Base-by-base conservation (phyloP, 2,888 invertebrate species). In the Nomada goodeniana region DNA sequence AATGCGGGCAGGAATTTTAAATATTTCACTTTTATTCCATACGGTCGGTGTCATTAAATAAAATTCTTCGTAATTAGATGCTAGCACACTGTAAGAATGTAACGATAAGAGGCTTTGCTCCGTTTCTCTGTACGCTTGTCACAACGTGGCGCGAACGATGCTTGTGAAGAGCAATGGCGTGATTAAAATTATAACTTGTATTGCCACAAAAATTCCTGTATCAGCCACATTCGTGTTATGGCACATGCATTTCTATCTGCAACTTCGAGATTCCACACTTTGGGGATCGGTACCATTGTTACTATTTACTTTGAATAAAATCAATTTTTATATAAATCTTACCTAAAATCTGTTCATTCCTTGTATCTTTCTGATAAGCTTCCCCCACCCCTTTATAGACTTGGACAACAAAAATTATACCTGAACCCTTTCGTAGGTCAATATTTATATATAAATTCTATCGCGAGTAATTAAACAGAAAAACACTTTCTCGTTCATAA, bases 21-120 rank as follows among this genome's bases (percentile, higher is more conserved):
- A 82, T 88, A 80, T 85, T 76, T 81, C 71, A 77, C 83, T 84
- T 69, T 86, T 88, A 88, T 88, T 88, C 57, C 74, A 83, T 84
- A 84, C 76, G 84, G 68, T 88, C 78, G 76, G 76, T 83, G 26
- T 55, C 76, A 61, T 84, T 80, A 85, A 85, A 85, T 81, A 81
- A 86, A 86, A 84, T 83, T 82, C 61, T 60, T 69, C 68, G 68
- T 78, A 59, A 75, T 80, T 79, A 80, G 67, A 83, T 84, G 79
- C 71, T 84, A 77, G 72, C 81, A 82, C 84, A 83, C 78, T 77
- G 78, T 82, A 77, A 74, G 80, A 83, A 82, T 65, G 67, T 76
- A 80, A 76, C 68, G 64, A 70, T 53, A 60, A 70, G 55, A 73
- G 42, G 68, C 59, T 47, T 11, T 74, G 42, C 20, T 20, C 36